These are phyloP conservation scores for Elachura formosa DNA, from an alignment of 2,113 vertebrate genomes.

Conservation along the genomic window DNA sequence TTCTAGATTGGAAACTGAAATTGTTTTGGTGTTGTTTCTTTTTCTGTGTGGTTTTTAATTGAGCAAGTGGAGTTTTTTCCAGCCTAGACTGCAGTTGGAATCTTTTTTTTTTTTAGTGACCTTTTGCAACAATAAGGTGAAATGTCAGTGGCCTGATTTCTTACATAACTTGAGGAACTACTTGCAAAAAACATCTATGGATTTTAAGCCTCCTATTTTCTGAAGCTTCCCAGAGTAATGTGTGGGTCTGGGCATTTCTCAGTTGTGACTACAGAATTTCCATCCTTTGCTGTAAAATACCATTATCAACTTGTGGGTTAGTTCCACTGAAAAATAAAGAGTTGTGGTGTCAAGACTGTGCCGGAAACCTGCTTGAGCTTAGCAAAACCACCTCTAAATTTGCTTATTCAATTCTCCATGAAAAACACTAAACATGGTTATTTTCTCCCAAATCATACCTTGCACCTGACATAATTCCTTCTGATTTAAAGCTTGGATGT, in stretches of 20 bases:
- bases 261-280: not conserved
- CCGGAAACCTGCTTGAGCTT: not conserved
- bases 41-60: too few species aligned
- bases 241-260: not conserved
- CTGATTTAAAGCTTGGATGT: rapidly evolving
- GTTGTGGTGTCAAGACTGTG: not conserved
- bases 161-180: not conserved
- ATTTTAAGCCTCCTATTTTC: not conserved
- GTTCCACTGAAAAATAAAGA: not conserved
- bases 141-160: not conserved
- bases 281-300: not conserved
- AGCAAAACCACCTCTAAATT: rapidly evolving
- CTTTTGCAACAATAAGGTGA: not conserved
- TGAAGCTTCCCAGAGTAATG: not conserved
- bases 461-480: not conserved
- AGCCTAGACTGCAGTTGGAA: not conserved
- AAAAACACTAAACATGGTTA: not conserved
- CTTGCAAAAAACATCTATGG: not conserved
- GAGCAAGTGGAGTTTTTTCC: not conserved
- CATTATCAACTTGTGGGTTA: not conserved
- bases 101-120: not conserved
- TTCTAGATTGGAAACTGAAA: not conserved
- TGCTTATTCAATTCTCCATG: not conserved
- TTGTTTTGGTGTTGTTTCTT: not conserved
- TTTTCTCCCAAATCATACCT: not conserved